Base-by-base conservation (phyloP, 2,113 vertebrate species). In the Corythornis cristatus region DNA sequence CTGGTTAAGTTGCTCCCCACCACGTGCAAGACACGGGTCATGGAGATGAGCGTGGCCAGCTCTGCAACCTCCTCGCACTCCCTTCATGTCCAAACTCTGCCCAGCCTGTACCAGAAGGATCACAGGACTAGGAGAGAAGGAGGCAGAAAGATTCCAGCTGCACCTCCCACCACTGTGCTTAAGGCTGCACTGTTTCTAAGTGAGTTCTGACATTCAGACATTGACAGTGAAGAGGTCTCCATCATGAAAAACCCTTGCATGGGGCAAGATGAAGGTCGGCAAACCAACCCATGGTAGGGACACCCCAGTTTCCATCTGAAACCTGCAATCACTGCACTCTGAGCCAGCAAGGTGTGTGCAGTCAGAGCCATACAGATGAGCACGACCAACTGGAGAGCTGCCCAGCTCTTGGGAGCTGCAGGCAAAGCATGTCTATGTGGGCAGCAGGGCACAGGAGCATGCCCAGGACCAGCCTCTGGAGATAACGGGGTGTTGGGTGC, bases 1-100 rank as follows among this genome's bases (percentile, higher is more conserved):
- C 71, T 92, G 17, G 12, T 71, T 83, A 72, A 81, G 75, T 29
- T 68, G 75, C 74, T 83, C 76, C 94, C 82, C n/a, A 20, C 76
- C 82, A 56, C 11, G 9, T 31, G 50, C 77, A 72, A 90, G 73
- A 80, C 29, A 83, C 35, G 72, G 86, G 67, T 94, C 83, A 83
- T 50, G 75, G 83, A 50, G n/a, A 66, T 45, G 37, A 57, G 72
- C 60, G 88, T 80, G 83, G 46, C 12, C 51, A 74, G 86, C 81
- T 54, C 83, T 84, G 76, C 81, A 60, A n/a, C 17, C 29, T 46
- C 33, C 66, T 12, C 17, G 26, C n/a, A 51, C 22, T 72, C 66
- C 26, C n/a, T 68, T 43, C 43, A 37, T 29, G 21, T 12, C 15
- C 51, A 83, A 8, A 12, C 26, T 64, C 8, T 37, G 26, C 67